Evolutionary conservation across 2,888 invertebrate genomes (phyloP), one percentile per base, ranked within the genome.

Genomic region (Cylloceria caligata): DNA sequence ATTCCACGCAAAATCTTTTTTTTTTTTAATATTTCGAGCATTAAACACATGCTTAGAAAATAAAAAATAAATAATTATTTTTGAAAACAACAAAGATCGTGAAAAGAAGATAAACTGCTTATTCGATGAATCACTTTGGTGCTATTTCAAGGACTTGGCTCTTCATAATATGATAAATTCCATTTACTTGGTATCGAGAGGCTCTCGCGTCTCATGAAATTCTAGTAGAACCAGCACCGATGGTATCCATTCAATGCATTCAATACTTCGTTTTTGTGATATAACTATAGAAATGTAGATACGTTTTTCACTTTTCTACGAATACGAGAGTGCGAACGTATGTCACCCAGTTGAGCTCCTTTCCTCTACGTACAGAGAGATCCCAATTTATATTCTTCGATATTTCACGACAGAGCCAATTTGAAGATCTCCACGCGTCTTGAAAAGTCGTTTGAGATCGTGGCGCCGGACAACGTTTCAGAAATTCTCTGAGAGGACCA

Each of bases 321-420:
- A 27, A 4, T 13, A 39, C 42, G 64, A 42, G 13, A 21, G n/a
- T 16, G n/a, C 34, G 52, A 78, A 64, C 73, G 45, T 69, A 34
- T 69, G 73, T 81, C 69, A 60, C 65, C 16, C 24, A 3, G 11
- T n/a, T 52, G 47, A 67, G 36, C 34, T 69, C 55, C 55, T 60
- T 71, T 57, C 13, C 55, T 2, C 5, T 57, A 3, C 55, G 27
- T 27, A 6, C 55, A 27, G 2, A n/a, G 27, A 52, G 45, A 62
- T 75, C 19, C 74, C 82, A 82, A 82, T 82, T 82, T 79, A 79
- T 82, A 82, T 82, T 82, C 79, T 45, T 16, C 74, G 82, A 79
- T 82, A 82, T 82, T 79, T 79, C 75, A 72, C 71, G 52, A 49
- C 42, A 9, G 52, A 72, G 72, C 82, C 79, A 82, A 79, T 79